phyloP scores from a whole-genome alignment of 1,140 invertebrate species.

The Helicoverpa zea region DNA sequence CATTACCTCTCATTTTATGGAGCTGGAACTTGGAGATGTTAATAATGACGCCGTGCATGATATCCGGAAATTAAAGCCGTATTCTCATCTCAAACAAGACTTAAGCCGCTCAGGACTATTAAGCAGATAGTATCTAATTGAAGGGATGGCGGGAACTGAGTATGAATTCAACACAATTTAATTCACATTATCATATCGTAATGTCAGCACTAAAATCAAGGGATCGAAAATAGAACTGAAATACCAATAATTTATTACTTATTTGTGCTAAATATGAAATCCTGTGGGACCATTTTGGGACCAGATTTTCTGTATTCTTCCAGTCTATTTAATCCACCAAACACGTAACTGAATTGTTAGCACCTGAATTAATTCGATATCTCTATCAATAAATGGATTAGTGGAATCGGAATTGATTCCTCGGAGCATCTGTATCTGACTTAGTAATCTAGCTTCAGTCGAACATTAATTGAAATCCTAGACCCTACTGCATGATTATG shows the following conservation, averaged over 20 bases:
- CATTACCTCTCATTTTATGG: background rate
- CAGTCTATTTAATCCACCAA: background rate
- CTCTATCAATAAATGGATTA: constrained; percentile 26
- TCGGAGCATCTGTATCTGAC: constrained; percentile 23
- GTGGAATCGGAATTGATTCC: constrained; percentile 19
- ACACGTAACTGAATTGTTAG: constrained; percentile 4
- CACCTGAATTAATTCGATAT: constrained; percentile 14
- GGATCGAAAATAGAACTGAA: too few relatives aligned
- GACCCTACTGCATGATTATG: background rate
- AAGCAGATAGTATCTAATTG: constrained; percentile 36
- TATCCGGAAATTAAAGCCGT: constrained; percentile 40
- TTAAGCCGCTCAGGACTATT: constrained; percentile 10
- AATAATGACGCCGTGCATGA: constrained; percentile 13
- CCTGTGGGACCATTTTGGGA: too few relatives aligned
- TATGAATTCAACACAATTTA: constrained; percentile 6
- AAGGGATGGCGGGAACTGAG: constrained; percentile 8
- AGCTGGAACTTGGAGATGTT: background rate
- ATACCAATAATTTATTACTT: too few relatives aligned
- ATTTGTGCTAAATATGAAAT: too few relatives aligned
- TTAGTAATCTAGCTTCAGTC: constrained; percentile 24
- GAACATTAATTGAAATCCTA: constrained; percentile 16
- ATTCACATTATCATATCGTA: constrained; percentile 1
- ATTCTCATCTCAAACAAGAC: constrained; percentile 40
- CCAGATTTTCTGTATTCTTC: background rate
- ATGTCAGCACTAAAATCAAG: background rate